Evolutionary conservation across 1,140 invertebrate genomes (phyloP).

Genomic region (Chlorops oryzae): DNA sequence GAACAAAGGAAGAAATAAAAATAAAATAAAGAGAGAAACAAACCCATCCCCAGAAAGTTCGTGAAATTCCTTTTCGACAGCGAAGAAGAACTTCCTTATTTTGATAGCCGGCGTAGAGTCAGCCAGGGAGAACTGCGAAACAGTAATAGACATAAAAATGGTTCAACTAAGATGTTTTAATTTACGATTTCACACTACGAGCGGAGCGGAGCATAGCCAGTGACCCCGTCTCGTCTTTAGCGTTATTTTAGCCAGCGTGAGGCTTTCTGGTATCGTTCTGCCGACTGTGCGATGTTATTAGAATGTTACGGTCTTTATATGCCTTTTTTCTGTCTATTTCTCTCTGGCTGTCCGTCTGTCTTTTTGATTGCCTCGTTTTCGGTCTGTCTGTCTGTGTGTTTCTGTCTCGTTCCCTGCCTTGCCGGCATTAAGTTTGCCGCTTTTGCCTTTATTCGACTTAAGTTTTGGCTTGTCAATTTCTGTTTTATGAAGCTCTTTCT

Average conservation of each 20-base stretch:
- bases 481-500: conserved; percentile 19
- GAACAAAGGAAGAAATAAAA: conserved; percentile 2
- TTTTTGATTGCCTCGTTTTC: conserved; percentile 20
- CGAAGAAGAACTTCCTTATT: background rate
- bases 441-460: background rate
- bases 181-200: conserved; percentile 41
- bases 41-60: conserved; percentile 1
- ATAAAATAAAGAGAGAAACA: conserved; percentile 6
- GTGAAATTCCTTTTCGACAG: background rate
- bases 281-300: too few species aligned
- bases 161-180: conserved; percentile 44
- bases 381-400: conserved; percentile 33
- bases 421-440: conserved; percentile 16
- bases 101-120: too few species aligned
- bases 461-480: conserved; percentile 12
- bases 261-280: too few species aligned
- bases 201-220: background rate
- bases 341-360: too few species aligned
- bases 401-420: conserved; percentile 23
- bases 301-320: too few species aligned
- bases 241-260: too few species aligned
- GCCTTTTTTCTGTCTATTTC: too few species aligned
- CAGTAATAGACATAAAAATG: conserved; percentile 29
- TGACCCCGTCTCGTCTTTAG: background rate
- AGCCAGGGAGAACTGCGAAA: conserved; percentile 2